phyloP scores from a whole-genome alignment of 2,888 invertebrate species.

The Parnassius apollo region DNA sequence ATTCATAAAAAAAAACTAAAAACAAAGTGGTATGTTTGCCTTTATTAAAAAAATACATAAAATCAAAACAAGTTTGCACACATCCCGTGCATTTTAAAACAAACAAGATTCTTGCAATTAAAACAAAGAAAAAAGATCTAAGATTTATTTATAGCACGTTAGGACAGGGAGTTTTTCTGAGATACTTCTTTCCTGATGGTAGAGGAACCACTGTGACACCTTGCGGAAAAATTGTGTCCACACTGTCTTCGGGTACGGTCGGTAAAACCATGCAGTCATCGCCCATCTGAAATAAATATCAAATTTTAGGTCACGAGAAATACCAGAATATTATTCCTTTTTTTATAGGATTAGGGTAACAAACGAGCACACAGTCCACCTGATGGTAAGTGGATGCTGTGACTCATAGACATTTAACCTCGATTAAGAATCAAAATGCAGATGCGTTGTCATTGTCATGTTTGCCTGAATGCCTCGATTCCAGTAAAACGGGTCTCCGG shows the following conservation, averaged over 20 bases:
- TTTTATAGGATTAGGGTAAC: too few species aligned
- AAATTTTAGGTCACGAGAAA: too few species aligned
- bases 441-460: too few species aligned
- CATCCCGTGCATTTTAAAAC: background rate
- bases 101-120: too few species aligned
- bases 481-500: too few species aligned
- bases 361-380: too few species aligned
- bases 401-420: too few species aligned
- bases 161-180: slow-evolving; percentile 86
- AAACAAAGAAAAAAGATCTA: slow-evolving; percentile 23
- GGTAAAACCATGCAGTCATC: slow-evolving; percentile 95
- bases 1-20: too few species aligned
- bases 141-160: slow-evolving; percentile 33
- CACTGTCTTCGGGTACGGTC: slow-evolving; percentile 85
- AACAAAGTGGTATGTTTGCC: background rate
- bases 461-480: too few species aligned
- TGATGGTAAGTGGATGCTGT: too few species aligned
- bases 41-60: slow-evolving; percentile 2
- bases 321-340: too few species aligned
- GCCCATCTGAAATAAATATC: slow-evolving; percentile 83
- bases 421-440: too few species aligned
- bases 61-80: slow-evolving; percentile 1
- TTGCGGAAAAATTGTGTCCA: slow-evolving; percentile 85
- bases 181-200: slow-evolving; percentile 93
- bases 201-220: slow-evolving; percentile 85